Percentiles rank a stretch among this genome's conserved stretches.
These are phyloP conservation scores for Xyrauchen texanus DNA, from an alignment of 2,113 vertebrate species.

Conservation along the genomic window DNA sequence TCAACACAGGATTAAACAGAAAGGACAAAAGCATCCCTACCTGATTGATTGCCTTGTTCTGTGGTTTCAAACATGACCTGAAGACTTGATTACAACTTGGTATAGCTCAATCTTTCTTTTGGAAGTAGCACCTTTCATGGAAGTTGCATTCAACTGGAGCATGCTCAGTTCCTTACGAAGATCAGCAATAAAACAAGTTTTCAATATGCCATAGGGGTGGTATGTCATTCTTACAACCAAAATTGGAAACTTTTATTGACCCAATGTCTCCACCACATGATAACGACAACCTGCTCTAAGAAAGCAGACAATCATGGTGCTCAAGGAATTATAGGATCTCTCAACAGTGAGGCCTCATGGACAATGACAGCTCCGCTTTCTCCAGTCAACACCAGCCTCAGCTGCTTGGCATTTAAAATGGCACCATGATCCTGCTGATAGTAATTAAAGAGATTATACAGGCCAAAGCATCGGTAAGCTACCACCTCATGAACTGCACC, in stretches of 20 bases:
- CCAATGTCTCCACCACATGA: constrained; percentile 9
- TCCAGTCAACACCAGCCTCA: constrained; percentile 22
- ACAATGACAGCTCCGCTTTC: not conserved
- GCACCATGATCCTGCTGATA: constrained; percentile 41
- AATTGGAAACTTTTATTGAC: constrained; percentile 24
- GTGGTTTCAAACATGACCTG: constrained; percentile 25
- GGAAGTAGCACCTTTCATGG: constrained; percentile 2
- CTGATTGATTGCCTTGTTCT: constrained; percentile 32
- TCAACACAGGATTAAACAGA: constrained; percentile 27
- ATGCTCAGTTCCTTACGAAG: not conserved
- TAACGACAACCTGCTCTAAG: not conserved
- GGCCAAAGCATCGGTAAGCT: constrained; percentile 26
- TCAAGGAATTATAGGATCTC: constrained; percentile 13
- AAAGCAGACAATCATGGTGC: not conserved
- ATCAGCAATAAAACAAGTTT: constrained; percentile 10
- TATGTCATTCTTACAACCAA: constrained; percentile 21
- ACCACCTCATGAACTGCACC: constrained; percentile 44
- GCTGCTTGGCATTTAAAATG: constrained; percentile 42
- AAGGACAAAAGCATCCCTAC: constrained; percentile 19
- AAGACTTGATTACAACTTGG: constrained; percentile 40
- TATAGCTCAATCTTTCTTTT: constrained; percentile 18
- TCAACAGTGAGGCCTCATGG: not conserved
- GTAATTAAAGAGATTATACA: constrained; percentile 44
- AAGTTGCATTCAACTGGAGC: not conserved
- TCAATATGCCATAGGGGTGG: not conserved